Percentiles rank a stretch among this genome's conserved stretches.
Conservation (phyloP, 2,888 invertebrate species). For the Nasonia oneida region DNA sequence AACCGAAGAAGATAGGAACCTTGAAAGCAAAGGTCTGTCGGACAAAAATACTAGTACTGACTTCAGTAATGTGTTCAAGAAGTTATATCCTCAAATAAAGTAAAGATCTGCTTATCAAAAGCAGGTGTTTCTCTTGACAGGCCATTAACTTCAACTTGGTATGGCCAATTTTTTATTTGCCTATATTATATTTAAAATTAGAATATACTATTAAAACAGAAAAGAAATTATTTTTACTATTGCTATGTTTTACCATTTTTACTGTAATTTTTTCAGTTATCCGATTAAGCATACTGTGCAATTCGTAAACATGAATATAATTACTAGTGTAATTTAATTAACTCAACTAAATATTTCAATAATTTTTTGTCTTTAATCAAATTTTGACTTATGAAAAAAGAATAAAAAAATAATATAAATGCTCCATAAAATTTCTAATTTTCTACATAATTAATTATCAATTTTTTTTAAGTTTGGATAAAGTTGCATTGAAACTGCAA, state of each 20-base stretch:
- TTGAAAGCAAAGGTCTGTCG: too few species aligned
- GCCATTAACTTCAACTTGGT: not conserved
- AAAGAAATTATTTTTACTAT: not conserved
- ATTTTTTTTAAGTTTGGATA: slow-evolving; percentile 19
- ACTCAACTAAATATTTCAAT: not conserved
- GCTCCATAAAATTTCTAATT: slow-evolving; percentile 11
- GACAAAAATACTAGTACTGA: too few species aligned
- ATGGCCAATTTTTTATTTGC: slow-evolving; percentile 52
- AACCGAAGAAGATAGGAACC: too few species aligned
- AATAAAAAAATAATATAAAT: slow-evolving; percentile 37
- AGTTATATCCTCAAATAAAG: not conserved
- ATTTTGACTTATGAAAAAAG: slow-evolving; percentile 20
- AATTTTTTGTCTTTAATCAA: not conserved
- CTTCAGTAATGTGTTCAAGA: too few species aligned
- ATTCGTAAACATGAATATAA: slow-evolving; percentile 1
- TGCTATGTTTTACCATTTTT: slow-evolving; percentile 13
- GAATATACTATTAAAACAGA: slow-evolving; percentile 3
- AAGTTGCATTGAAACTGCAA: slow-evolving; percentile 48
- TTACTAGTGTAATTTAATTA: not conserved
- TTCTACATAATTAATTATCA: not conserved
- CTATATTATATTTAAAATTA: slow-evolving; percentile 36
- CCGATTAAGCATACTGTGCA: not conserved
- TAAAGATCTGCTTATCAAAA: not conserved
- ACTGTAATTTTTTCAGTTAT: not conserved
- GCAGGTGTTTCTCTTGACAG: not conserved